phyloP scores from a whole-genome alignment of 2,888 invertebrate genomes.

The Tenthredo distinguenda region DNA sequence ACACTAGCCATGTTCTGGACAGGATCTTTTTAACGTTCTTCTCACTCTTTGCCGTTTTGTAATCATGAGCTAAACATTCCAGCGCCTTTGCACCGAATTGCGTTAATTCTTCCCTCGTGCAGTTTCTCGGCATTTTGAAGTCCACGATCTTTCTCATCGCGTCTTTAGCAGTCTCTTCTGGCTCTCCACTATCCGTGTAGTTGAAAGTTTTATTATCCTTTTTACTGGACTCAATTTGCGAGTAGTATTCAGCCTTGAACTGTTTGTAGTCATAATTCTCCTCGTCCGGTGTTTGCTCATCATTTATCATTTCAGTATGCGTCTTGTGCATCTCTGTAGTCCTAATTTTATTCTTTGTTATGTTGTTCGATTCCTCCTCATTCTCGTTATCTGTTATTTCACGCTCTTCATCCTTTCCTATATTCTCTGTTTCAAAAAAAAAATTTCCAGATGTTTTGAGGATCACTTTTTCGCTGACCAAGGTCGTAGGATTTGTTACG shows the following conservation, averaged over 20 bases:
- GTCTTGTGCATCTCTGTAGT: neutral
- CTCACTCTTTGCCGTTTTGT: conserved; percentile 67
- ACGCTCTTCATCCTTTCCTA: neutral
- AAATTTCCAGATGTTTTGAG: neutral
- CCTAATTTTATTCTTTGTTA: neutral
- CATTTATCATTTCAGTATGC: neutral
- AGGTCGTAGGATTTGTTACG: neutral
- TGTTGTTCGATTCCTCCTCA: neutral
- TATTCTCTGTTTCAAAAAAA: neutral
- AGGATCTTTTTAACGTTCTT: conserved; percentile 63
- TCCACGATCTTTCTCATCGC: conserved; percentile 73
- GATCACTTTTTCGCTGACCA: neutral
- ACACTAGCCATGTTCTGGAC: conserved; percentile 70
- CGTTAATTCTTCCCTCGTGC: conserved; percentile 77
- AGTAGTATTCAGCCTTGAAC: conserved; percentile 79
- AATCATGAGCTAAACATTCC: conserved; percentile 76
- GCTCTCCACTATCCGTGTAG: conserved; percentile 75
- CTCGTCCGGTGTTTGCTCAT: conserved; percentile 60
- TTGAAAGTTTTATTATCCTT: conserved; percentile 76
- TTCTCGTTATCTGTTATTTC: neutral
- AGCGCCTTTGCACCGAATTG: conserved; percentile 77
- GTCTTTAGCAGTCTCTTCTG: conserved; percentile 73
- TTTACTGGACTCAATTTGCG: conserved; percentile 72
- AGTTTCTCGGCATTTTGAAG: conserved; percentile 76
- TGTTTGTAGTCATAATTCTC: conserved; percentile 76